Evolutionary conservation across 1,140 invertebrate genomes (phyloP), one percentile per base, ranked within the genome.

Genomic region (Pollicipes pollicipes): DNA sequence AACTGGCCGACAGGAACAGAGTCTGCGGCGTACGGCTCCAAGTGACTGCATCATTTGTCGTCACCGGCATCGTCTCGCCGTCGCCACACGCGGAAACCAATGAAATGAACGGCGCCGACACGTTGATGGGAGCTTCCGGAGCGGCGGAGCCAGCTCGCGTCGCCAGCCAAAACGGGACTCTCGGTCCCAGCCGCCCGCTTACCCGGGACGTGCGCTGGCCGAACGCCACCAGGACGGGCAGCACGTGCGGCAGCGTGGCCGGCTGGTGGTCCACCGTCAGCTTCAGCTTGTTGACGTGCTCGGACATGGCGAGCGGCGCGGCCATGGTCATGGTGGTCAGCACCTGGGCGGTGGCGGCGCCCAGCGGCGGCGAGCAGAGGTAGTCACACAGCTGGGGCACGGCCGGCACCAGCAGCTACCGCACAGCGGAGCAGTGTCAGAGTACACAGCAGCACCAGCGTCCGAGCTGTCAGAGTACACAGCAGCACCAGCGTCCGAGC

Each of bases 311-410:
- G 63, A 84, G 79, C 0, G 88, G 85, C 66, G 85, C 83, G 68
- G 84, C 84, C 75, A 86, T 82, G 13, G 89, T 85, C 80, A 94
- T 83, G 76, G 88, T 85, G 3, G 88, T 80, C 76, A 94, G 86
- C 32, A 94, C 88, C 81, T 90, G 87, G 73, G 92, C 81, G 26
- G 88, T 86, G 67, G 85, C 78, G 30, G 82, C 75, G 27, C 84
- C 84, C 10, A 85, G 85, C 31, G 81, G 78, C 24, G 82, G 79
- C 72, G 81, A 81, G 29, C 81, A 82, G 17, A 90, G 76, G 76
- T 88, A 90, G n/a, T 88, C 86, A 74, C 88, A 84, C 64, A 93
- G 80, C 77, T 90, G 88, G 0, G 88, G 85, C 30, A 93, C 82
- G 76, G 88, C 88, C 0, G 88, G 85, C 79, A 90, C 87, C 64